Conservation (phyloP, 1,140 invertebrate genomes). For the Drosophila suzukii region DNA sequence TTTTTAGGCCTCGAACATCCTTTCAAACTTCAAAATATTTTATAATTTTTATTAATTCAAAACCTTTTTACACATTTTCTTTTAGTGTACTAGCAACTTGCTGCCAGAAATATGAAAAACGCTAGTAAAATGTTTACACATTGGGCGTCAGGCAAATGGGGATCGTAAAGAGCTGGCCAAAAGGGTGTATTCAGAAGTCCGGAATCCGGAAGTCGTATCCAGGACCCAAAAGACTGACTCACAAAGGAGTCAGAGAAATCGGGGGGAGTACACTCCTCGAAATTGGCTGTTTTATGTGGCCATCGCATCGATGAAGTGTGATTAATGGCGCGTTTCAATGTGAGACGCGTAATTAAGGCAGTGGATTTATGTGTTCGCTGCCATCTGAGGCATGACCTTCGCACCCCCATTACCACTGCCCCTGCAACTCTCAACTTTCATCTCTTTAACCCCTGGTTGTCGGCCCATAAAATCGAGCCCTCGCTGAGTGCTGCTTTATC, state of each 20-base stretch:
- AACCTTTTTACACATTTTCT: neutral
- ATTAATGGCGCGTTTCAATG: constrained; percentile 77
- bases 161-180: constrained; percentile 55
- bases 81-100: neutral
- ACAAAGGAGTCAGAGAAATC: neutral
- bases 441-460: neutral
- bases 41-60: neutral
- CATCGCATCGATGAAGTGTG: constrained; percentile 76
- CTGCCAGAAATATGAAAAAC: constrained; percentile 68
- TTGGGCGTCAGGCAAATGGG: constrained; percentile 46
- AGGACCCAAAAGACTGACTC: neutral
- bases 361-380: constrained; percentile 62
- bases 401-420: constrained; percentile 3
- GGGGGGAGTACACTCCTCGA: constrained; percentile 22
- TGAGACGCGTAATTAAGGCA: constrained; percentile 74
- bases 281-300: constrained; percentile 74
- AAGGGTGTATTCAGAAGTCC: constrained; percentile 23
- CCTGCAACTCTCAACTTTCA: neutral
- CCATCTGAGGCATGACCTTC: constrained; percentile 57
- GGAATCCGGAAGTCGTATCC: neutral
- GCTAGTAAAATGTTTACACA: constrained; percentile 70
- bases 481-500: constrained; percentile 47
- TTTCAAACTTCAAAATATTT: neutral
- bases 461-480: constrained; percentile 40
- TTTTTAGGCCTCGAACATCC: neutral